phyloP scores from a whole-genome alignment of 2,113 vertebrate genomes.

The Hemichromis elongatus region DNA sequence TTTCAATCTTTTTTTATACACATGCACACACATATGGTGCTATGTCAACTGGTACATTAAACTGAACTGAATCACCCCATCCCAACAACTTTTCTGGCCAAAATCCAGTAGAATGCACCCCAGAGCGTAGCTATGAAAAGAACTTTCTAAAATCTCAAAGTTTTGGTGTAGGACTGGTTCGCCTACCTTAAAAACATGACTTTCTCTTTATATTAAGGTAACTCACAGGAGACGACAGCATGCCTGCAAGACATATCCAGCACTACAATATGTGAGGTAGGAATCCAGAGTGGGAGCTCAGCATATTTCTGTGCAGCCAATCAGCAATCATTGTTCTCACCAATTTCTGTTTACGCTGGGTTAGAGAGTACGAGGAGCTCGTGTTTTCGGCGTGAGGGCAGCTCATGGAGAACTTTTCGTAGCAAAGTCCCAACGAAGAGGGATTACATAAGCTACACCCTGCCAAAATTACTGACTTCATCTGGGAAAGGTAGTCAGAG shows the following conservation, averaged over 20 bases:
- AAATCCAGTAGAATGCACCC: not conserved
- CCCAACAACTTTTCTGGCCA: not conserved
- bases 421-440: not conserved
- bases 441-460: not conserved
- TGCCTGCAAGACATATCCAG: not conserved
- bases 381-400: not conserved
- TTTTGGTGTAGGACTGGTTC: not conserved
- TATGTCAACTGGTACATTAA: not conserved
- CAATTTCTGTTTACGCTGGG: not conserved
- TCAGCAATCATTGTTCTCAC: not conserved
- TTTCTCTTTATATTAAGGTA: not conserved
- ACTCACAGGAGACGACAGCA: not conserved
- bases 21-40: not conserved
- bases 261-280: not conserved
- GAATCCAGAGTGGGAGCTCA: not conserved
- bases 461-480: slow-evolving; percentile 10
- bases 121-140: not conserved
- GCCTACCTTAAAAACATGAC: not conserved
- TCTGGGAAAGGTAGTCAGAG: not conserved
- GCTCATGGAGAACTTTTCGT: not conserved
- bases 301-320: not conserved
- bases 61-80: not conserved
- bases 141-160: not conserved
- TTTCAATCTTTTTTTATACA: not conserved
- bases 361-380: not conserved